Percentiles rank a stretch among this genome's conserved stretches.
Conservation (phyloP, 2,113 vertebrate genomes). For the Callocephalon fimbriatum region DNA sequence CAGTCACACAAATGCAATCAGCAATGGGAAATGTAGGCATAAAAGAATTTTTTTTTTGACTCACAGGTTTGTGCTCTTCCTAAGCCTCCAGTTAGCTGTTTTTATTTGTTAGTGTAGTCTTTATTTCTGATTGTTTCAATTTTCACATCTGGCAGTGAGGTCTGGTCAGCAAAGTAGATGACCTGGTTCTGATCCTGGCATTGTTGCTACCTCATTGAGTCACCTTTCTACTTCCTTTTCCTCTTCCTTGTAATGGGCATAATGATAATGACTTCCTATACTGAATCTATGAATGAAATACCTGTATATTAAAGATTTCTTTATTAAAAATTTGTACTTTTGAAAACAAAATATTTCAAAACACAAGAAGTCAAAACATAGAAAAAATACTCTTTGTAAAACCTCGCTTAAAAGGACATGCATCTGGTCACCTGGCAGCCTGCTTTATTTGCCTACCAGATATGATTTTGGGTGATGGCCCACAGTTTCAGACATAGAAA, state of each 20-base stretch:
- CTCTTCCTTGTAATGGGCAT: background rate
- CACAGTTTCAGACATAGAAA: background rate
- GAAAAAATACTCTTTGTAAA: background rate
- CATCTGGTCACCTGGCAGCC: background rate
- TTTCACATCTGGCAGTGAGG: background rate
- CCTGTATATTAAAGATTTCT: background rate
- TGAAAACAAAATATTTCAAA: background rate
- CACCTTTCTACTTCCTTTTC: background rate
- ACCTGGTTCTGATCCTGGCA: background rate
- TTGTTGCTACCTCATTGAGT: background rate
- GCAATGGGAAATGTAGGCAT: background rate
- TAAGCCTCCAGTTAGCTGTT: background rate
- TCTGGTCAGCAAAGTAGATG: background rate
- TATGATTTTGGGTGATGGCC: background rate
- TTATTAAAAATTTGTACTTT: background rate
- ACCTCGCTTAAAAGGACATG: background rate
- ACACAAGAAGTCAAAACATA: background rate
- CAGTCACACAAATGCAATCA: background rate
- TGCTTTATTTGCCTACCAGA: background rate
- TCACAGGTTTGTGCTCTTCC: background rate
- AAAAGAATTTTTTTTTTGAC: background rate
- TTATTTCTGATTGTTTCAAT: background rate
- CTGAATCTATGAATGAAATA: background rate
- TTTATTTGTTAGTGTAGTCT: background rate
- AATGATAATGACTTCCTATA: background rate